Evolutionary conservation across 2,888 invertebrate species (phyloP), one percentile per base, ranked within the genome.

Genomic region (Lithophane socia): DNA sequence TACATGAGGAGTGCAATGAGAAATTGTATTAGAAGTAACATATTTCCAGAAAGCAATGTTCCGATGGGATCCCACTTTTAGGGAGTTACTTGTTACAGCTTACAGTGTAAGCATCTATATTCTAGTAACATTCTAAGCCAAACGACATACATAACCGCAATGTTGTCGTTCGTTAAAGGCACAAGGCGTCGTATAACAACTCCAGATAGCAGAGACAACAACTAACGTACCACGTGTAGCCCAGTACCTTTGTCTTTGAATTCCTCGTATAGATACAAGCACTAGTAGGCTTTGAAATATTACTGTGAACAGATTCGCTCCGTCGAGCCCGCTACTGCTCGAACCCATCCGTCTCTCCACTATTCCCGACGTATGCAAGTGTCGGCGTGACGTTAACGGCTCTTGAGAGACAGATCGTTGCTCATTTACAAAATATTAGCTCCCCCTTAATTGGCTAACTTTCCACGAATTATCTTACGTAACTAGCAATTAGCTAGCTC

Each of bases 381-480:
- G 77, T 70, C 84, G 84, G 78, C 75, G 83, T 86, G 87, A 88
- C 90, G 78, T 90, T 87, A 91, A 93, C 88, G 90, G 89, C 88
- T 89, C 92, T 91, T 89, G 87, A 86, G 92, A 92, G 93, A 91
- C 92, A 90, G 86, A 93, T 92, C 90, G 90, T 91, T 75, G 90
- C 90, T 93, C 91, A 92, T 92, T 91, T 89, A 89, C 90, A 93
- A 93, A 93, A 92, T 93, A 93, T 93, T 90, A 92, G 87, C 88
- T 88, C 77, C 84, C 58, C 88, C 87, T 88, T 93, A 94, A 94
- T 93, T 93, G 93, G 92, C 82, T 84, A 91, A 92, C 90, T 92
- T 92, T 87, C 83, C 87, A 75, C 79, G 85, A 91, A 90, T 92
- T 92, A 91, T 90, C 89, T 88, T 84, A 88, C 86, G 85, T 86